These are phyloP conservation scores for Erpornis zantholeuca DNA, from an alignment of 2,113 vertebrate species.

Conservation along the genomic window DNA sequence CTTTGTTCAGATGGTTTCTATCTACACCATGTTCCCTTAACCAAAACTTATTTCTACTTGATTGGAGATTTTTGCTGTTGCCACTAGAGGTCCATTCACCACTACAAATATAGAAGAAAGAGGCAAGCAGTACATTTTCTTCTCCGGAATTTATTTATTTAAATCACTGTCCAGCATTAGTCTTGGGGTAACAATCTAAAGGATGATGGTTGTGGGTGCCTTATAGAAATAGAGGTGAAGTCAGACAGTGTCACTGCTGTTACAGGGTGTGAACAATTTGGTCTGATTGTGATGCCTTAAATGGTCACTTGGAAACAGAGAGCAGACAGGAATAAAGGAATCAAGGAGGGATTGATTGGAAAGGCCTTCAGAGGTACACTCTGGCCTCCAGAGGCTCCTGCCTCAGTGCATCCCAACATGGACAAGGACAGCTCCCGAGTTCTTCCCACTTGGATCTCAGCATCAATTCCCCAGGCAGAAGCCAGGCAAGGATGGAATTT, in stretches of 20 bases:
- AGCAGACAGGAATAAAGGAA: too few relatives aligned
- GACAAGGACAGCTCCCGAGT: too few relatives aligned
- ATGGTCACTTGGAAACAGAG: too few relatives aligned
- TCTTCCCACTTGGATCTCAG: too few relatives aligned
- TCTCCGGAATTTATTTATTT: neutral
- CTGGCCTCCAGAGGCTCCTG: too few relatives aligned
- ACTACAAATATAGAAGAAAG: constrained; percentile 50
- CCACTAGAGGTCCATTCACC: constrained; percentile 75
- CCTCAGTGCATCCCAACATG: too few relatives aligned
- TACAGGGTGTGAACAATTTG: neutral
- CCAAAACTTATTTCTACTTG: neutral
- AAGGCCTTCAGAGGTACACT: too few relatives aligned
- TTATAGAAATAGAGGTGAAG: neutral
- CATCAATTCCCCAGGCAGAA: too few relatives aligned
- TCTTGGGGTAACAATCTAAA: neutral
- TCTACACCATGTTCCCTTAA: neutral
- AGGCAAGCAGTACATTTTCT: neutral
- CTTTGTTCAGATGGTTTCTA: neutral
- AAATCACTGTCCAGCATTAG: neutral
- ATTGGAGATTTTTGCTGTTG: constrained; percentile 41
- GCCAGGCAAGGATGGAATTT: too few relatives aligned
- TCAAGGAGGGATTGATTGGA: too few relatives aligned
- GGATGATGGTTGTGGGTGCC: neutral
- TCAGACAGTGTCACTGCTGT: neutral
- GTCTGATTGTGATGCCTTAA: too few relatives aligned